Evolutionary conservation across 2,888 invertebrate genomes (phyloP).

Genomic region (Hirtodrosophila trivittata): DNA sequence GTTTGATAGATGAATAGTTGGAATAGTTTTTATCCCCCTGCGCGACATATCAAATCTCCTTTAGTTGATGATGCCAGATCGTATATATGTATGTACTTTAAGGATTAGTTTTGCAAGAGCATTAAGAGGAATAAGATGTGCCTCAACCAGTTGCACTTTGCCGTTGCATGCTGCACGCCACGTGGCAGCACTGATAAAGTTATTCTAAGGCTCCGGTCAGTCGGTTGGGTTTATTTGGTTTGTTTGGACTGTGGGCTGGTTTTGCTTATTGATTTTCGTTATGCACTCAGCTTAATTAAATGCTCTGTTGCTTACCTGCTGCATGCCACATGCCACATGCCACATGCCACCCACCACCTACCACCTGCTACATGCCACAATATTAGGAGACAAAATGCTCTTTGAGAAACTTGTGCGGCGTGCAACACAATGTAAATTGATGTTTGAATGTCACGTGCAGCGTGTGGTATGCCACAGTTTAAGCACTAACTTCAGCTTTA

Average conservation of each 20-base stretch:
- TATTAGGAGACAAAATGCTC: conserved; percentile 2
- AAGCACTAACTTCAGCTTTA: conserved; percentile 17
- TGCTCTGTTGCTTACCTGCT: conserved; percentile 39
- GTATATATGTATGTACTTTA: no score
- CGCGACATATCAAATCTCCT: no score
- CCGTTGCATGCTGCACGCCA: no score
- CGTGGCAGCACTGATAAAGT: no score
- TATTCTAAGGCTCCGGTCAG: conserved; percentile 10
- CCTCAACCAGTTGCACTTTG: no score
- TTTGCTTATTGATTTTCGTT: conserved; percentile 61
- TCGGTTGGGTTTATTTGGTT: no score
- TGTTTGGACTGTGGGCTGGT: conserved; percentile 5
- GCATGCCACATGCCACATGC: conserved; percentile 1
- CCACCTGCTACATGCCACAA: conserved; percentile 3
- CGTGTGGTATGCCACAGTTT: conserved; percentile 10
- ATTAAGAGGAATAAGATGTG: no score
- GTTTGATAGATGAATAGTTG: no score
- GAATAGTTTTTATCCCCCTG: no score
- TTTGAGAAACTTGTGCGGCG: background rate
- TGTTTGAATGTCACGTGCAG: conserved; percentile 70
- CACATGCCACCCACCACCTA: background rate
- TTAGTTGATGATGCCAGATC: no score
- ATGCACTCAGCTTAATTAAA: conserved; percentile 74
- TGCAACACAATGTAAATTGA: conserved; percentile 41
- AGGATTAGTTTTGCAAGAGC: no score